Percentiles rank a stretch among this genome's conserved stretches.
Conservation (phyloP, 2,113 vertebrate genomes). For the Bagarius yarrelli region DNA sequence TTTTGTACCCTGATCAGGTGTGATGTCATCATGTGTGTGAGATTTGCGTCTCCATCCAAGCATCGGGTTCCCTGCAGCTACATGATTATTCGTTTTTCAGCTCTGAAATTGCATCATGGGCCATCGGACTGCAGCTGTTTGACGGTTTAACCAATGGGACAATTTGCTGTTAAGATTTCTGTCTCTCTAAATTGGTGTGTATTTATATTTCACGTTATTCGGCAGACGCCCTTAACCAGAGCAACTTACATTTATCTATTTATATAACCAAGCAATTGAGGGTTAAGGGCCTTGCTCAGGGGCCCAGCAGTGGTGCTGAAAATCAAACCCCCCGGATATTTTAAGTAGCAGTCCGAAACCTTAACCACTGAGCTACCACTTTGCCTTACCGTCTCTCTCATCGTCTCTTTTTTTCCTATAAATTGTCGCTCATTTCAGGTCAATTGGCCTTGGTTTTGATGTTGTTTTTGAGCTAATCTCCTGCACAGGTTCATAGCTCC, state of each 20-base stretch:
- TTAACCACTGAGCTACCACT: too few species aligned
- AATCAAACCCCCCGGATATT: too few species aligned
- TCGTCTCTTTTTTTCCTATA: neutral
- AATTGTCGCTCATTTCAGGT: neutral
- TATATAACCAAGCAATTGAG: too few species aligned
- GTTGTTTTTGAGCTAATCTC: neutral
- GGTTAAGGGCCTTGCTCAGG: too few species aligned
- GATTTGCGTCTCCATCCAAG: too few species aligned
- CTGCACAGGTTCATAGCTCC: neutral
- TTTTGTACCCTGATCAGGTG: too few species aligned
- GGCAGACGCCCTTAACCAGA: too few species aligned
- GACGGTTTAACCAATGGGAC: neutral
- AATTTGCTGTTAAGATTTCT: neutral
- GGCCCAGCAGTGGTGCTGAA: too few species aligned
- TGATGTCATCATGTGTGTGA: too few species aligned
- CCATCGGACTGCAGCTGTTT: neutral
- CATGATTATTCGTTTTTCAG: constrained; percentile 5
- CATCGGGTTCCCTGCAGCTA: constrained; percentile 4
- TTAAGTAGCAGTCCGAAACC: too few species aligned
- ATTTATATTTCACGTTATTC: too few species aligned
- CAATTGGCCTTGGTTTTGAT: neutral
- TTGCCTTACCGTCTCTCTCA: neutral
- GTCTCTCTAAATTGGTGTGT: neutral
- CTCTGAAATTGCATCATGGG: neutral
- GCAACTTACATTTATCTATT: too few species aligned